Evolutionary conservation across 2,113 vertebrate genomes (phyloP).

Genomic region (Pogonocichla stellata): DNA sequence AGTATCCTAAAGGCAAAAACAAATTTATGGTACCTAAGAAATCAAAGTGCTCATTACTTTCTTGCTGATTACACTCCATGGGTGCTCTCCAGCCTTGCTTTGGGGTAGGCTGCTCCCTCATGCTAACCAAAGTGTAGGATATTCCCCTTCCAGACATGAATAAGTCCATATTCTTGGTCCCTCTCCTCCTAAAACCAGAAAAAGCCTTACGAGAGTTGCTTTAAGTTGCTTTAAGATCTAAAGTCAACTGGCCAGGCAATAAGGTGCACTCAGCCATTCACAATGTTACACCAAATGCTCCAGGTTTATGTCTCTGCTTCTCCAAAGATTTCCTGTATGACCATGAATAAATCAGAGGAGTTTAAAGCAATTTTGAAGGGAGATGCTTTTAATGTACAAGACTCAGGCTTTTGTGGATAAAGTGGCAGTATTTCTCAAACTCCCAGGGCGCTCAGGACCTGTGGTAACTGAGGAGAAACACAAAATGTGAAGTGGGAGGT

Average conservation of each 20-base stretch:
- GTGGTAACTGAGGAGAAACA: not conserved
- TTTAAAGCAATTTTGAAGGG: not conserved
- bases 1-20: not conserved
- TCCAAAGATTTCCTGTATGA: not conserved
- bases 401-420: not conserved
- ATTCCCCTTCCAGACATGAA: not conserved
- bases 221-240: not conserved
- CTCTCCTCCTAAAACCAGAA: not conserved
- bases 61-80: not conserved
- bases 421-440: not conserved
- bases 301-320: not conserved
- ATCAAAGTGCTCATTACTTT: not conserved
- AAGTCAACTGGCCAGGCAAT: not conserved
- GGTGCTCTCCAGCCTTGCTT: not conserved
- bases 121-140: not conserved
- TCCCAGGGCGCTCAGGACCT: not conserved
- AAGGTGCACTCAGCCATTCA: not conserved
- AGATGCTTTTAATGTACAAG: not conserved
- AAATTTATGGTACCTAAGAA: not conserved
- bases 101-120: not conserved
- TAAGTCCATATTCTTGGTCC: not conserved
- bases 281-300: not conserved
- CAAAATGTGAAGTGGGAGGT: not conserved
- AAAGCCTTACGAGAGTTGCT: not conserved
- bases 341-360: not conserved